Evolutionary conservation across 2,888 invertebrate species (phyloP), one percentile per base, ranked within the genome.

Genomic region (Lamproptera curius): DNA sequence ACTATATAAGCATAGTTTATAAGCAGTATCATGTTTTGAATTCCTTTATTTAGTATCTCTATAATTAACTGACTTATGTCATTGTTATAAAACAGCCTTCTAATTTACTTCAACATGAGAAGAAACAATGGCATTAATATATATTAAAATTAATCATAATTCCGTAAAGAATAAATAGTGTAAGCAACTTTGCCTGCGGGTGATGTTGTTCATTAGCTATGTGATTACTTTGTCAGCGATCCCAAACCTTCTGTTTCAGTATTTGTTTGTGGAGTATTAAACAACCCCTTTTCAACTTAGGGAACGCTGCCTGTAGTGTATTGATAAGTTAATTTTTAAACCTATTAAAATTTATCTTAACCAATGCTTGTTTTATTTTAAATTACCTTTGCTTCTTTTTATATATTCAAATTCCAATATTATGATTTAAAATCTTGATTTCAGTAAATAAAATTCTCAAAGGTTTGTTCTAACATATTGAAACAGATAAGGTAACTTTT

Each of bases 291-390:
- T 47, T 56, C 50, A 35, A 46, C 53, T 56, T 39, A 46, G 15
- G 62, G 60, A 59, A 53, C 65, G 58, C 59, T 59, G 64, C 57
- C 50, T 26, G 58, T 74, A 67, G 62, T 62, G 64, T 71, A 62
- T 59, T 63, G 63, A 53, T 70, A 73, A 70, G 66, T 63, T 67
- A 62, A 67, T 61, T 69, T 65, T 74, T 70, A 69, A 69, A 73
- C 57, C 42, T 56, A 65, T 60, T 63, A 62, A 64, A 63, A 42
- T 52, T 62, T 57, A 61, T 59, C 59, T 57, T 58, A 61, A 63
- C 53, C 51, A 60, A 46, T 54, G 34, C 28, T 51, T 10, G 57
- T 65, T 64, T 65, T 58, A 60, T 61, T 64, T 53, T 35, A 23
- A 35, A n/a, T n/a, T n/a, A n/a, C n/a, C n/a, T n/a, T n/a, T n/a